These are phyloP conservation scores for Berghia stephanieae DNA, from an alignment of 1,140 invertebrate genomes.

Conservation along the genomic window DNA sequence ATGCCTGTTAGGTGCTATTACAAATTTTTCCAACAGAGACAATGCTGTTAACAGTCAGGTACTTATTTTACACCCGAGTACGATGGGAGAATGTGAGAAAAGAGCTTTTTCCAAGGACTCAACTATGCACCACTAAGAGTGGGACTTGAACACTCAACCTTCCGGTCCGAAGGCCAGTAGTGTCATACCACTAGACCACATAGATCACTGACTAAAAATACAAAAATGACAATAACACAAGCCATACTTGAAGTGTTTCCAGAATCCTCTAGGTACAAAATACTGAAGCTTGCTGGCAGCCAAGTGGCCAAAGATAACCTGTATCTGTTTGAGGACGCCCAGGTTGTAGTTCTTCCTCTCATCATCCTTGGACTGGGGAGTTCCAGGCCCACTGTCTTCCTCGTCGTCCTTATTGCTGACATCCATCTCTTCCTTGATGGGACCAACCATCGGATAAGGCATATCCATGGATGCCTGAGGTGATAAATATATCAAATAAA, in stretches of 20 bases:
- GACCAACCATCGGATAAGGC: slow-evolving; percentile 1
- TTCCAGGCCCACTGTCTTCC: slow-evolving; percentile 50
- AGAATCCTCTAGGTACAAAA: slow-evolving; percentile 94
- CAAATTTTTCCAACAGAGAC: no score
- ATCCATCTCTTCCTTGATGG: slow-evolving; percentile 55
- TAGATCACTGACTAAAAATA: not conserved
- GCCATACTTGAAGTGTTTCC: slow-evolving; percentile 95
- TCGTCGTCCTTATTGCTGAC: slow-evolving; percentile 59
- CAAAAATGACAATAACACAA: not conserved
- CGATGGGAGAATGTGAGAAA: no score
- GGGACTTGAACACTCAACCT: no score
- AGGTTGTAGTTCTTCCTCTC: slow-evolving; percentile 88
- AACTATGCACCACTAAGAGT: no score
- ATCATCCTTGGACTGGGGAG: slow-evolving; percentile 63
- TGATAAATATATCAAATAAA: not conserved
- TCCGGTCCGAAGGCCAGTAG: no score
- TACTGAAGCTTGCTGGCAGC: slow-evolving; percentile 96
- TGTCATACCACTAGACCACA: no score
- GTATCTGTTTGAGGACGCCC: slow-evolving; percentile 94
- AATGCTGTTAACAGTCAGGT: no score
- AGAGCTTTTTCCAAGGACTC: no score
- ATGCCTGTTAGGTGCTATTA: no score
- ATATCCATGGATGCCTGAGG: not conserved
- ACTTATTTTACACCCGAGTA: no score
- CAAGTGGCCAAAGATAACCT: slow-evolving; percentile 97